Conservation (phyloP, 2,888 invertebrate species). For the Brachylomia viminalis region DNA sequence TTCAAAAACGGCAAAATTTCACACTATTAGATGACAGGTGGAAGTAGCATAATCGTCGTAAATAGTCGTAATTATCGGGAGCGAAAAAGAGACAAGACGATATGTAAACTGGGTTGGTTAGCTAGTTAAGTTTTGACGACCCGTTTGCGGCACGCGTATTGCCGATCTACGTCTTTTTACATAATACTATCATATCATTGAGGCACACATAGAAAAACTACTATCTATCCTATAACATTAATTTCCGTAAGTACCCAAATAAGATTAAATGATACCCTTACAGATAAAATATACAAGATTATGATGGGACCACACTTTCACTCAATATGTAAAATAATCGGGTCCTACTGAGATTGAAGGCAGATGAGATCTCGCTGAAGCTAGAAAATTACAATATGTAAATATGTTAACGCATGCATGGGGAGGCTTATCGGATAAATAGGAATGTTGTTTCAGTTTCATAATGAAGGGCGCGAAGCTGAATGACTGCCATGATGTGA, state of each 20-base stretch:
- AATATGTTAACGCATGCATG: conserved; percentile 44
- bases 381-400: conserved; percentile 45
- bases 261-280: neutral
- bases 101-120: too few relatives aligned
- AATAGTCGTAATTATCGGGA: too few relatives aligned
- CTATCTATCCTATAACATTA: too few relatives aligned
- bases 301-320: conserved; percentile 24
- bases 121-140: too few relatives aligned
- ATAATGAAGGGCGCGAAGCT: conserved; percentile 8
- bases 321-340: conserved; percentile 53
- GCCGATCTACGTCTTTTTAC: too few relatives aligned
- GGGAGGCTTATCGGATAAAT: conserved; percentile 34
- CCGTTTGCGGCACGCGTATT: too few relatives aligned
- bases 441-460: conserved; percentile 13
- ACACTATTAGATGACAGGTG: too few relatives aligned
- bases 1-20: too few relatives aligned
- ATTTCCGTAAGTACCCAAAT: neutral
- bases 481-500: neutral
- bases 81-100: too few relatives aligned
- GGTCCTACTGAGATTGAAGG: conserved; percentile 26
- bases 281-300: conserved; percentile 21
- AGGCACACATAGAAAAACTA: too few relatives aligned
- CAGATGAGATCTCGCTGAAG: conserved; percentile 41
- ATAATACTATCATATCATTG: too few relatives aligned
- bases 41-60: too few relatives aligned